phyloP scores from a whole-genome alignment of 2,888 invertebrate genomes.

The Drosophila multiciliata region DNA sequence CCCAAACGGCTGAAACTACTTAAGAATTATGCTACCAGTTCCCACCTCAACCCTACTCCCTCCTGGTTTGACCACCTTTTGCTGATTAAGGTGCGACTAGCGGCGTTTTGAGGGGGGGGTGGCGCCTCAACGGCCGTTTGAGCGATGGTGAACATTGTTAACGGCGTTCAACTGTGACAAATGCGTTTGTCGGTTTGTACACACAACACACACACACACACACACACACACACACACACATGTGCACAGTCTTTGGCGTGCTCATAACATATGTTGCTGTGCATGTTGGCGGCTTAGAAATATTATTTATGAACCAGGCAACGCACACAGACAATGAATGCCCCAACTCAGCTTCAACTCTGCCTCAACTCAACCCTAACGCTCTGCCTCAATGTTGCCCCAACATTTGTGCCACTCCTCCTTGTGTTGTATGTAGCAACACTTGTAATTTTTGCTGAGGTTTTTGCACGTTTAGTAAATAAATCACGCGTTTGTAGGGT shows the following conservation, averaged over 20 bases:
- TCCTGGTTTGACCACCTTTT: conserved; percentile 27
- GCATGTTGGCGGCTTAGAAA: conserved; percentile 74
- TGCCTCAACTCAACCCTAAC: background rate
- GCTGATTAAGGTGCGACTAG: conserved; percentile 69
- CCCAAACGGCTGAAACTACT: conserved; percentile 45
- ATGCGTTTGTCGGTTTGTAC: conserved; percentile 71
- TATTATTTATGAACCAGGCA: conserved; percentile 74
- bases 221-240: conserved; percentile 5
- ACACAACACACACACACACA: conserved; percentile 33
- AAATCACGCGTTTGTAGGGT: conserved; percentile 74
- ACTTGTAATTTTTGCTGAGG: conserved; percentile 77
- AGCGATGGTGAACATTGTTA: conserved; percentile 63
- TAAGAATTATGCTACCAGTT: conserved; percentile 26
- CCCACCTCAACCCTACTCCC: background rate
- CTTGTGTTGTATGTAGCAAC: conserved; percentile 10
- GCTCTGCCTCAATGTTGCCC: background rate
- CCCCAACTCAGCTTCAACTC: background rate
- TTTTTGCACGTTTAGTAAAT: conserved; percentile 79
- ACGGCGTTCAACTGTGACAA: conserved; percentile 78
- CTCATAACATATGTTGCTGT: conserved; percentile 64
- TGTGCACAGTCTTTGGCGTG: conserved; percentile 20
- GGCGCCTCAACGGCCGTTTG: conserved; percentile 42
- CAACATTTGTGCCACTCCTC: background rate
- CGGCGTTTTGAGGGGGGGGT: conserved; percentile 1
- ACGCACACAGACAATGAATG: conserved; percentile 69